Evolutionary conservation across 2,113 vertebrate species (phyloP).

Genomic region (Melozone crissalis): DNA sequence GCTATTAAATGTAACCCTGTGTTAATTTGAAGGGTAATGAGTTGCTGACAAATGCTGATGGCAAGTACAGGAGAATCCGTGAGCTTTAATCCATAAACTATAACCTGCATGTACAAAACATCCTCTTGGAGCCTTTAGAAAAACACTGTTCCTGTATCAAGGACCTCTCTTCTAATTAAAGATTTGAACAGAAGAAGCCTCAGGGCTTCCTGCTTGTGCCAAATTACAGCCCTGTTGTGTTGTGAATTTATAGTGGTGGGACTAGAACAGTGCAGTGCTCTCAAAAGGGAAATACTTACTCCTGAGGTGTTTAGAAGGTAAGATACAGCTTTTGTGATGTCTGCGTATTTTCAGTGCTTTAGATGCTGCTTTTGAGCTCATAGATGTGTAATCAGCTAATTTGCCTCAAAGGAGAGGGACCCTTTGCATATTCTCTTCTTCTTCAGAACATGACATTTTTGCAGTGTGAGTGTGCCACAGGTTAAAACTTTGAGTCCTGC

Average conservation of each 20-base stretch:
- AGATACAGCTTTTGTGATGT: background rate
- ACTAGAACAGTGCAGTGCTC: background rate
- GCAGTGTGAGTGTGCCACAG: background rate
- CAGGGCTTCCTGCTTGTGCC: background rate
- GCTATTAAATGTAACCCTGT: background rate
- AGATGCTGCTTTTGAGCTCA: background rate
- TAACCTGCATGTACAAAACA: background rate
- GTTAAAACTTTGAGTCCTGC: background rate
- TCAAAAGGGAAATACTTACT: background rate
- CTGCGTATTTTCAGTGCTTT: background rate
- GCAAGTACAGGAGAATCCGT: background rate
- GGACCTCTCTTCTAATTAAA: constrained; percentile 4
- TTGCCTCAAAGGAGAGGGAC: background rate
- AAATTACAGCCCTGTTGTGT: background rate
- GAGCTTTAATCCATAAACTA: background rate
- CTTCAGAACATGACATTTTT: background rate
- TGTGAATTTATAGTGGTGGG: background rate
- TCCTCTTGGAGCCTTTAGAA: background rate
- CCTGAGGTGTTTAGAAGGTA: background rate
- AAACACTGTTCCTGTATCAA: background rate
- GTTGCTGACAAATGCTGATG: background rate
- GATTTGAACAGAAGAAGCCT: background rate
- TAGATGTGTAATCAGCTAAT: background rate
- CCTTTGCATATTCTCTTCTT: background rate
- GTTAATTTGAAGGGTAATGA: background rate